phyloP scores from a whole-genome alignment of 64 coral and sea anemone species.

The Dendronephthya gigantea region DNA sequence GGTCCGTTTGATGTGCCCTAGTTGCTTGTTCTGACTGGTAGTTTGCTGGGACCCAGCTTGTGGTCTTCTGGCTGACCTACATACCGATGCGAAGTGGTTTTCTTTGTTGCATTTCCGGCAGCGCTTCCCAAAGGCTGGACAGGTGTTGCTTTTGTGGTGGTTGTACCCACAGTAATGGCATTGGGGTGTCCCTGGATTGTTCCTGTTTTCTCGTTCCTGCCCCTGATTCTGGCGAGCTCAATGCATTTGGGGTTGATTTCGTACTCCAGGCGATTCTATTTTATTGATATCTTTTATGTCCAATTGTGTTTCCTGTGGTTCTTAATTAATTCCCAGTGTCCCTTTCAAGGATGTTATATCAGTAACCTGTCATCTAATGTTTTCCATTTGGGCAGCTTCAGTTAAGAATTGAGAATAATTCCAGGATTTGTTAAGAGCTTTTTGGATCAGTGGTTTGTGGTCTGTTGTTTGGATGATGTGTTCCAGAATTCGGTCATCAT shows the following conservation, averaged over 20 bases:
- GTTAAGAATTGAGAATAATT: background rate
- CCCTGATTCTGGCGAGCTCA: background rate
- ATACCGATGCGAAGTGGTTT: slow-evolving; percentile 37
- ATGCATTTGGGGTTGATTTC: background rate
- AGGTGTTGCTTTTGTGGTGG: slow-evolving; percentile 24
- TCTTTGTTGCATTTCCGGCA: slow-evolving; percentile 33
- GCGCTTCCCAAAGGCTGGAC: slow-evolving; percentile 38
- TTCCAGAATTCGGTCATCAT: background rate
- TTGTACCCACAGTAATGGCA: slow-evolving; percentile 31
- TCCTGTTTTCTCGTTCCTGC: background rate
- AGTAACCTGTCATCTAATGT: background rate
- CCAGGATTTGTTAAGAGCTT: background rate
- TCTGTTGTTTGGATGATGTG: background rate
- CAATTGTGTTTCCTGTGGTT: background rate
- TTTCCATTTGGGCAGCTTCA: background rate
- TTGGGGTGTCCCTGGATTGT: background rate
- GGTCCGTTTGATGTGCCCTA: background rate
- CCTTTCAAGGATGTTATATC: background rate
- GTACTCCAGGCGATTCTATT: background rate
- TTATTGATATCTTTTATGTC: background rate
- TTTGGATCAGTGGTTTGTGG: background rate
- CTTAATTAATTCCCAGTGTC: background rate
- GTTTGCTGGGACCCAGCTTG: slow-evolving; percentile 7
- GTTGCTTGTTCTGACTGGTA: slow-evolving; percentile 2
- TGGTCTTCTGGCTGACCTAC: slow-evolving; percentile 4